Conservation (phyloP, 2,797 vertebrate genomes). For the Cephalopachus bancanus region DNA sequence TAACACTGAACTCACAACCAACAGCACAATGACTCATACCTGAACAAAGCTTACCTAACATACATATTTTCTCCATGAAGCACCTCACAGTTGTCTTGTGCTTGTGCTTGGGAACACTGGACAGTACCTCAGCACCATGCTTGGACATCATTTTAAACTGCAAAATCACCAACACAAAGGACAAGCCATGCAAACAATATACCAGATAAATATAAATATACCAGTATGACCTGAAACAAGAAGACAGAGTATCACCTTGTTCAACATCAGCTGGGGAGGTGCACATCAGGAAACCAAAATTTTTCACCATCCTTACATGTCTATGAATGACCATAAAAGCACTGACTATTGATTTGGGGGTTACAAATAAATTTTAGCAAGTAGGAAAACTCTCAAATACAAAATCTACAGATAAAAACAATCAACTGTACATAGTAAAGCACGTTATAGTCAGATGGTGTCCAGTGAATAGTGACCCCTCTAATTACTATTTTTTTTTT, state of each 20-base stretch:
- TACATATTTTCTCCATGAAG: neutral
- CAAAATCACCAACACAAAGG: neutral
- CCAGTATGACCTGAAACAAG: accelerated
- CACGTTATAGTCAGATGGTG: accelerated
- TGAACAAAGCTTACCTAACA: neutral
- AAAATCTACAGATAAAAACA: neutral
- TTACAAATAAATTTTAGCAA: neutral
- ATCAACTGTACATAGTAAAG: accelerated
- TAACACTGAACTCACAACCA: neutral
- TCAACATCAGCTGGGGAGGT: accelerated
- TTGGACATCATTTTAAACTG: neutral
- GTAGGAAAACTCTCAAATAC: neutral
- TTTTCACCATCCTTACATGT: accelerated
- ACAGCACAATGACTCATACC: neutral
- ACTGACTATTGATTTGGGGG: accelerated
- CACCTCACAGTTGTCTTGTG: neutral
- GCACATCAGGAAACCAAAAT: accelerated
- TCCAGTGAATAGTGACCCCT: neutral
- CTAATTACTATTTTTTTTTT: too few species aligned
- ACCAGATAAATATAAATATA: too few species aligned
- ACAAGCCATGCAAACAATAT: too few species aligned
- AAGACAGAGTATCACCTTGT: neutral
- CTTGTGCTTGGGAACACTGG: neutral
- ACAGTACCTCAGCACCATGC: neutral
- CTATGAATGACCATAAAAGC: accelerated